Evolutionary conservation across 30 jellyfish, hydroid and myxozoan species (phyloP), one percentile per base, ranked within the genome.

Genomic region (Clytia hemisphaerica): DNA sequence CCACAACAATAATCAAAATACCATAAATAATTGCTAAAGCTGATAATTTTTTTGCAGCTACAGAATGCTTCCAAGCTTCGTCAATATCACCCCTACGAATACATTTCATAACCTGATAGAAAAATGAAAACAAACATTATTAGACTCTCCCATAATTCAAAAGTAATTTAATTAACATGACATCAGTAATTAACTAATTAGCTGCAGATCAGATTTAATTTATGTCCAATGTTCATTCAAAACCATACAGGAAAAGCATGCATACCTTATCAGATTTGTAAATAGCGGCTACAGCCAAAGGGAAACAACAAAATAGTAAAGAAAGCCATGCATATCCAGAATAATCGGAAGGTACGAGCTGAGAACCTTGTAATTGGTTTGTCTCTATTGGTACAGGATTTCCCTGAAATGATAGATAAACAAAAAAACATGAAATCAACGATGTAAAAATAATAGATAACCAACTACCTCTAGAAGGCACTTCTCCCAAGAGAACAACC

Each of bases 261-360:
- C 66, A 51, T 69, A 69, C 81, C 81, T 69, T 47, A 7, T 45
- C 48, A n/a, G 81, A 69, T 50, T 69, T 34, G 16, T 4, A 21
- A 4, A 69, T 50, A 12, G 81, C 81, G 25, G 38, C 45, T 2
- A 30, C 19, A 6, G 75, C 14, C 31, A 69, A 31, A 6, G 81
- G 81, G 29, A 45, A 28, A 18, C 81, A 69, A 53, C 81, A 69
- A 31, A 69, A 69, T 38, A 69, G 28, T 21, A 28, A 31, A 21
- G 81, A 69, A 70, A 69, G 57, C 81, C 81, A 69, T 6, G 81
- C 81, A 12, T 29, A 12, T 26, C 75, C 75, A 61, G 64, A 6
- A 61, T 61, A 37, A 1, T 61, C 64, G n/a, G n/a, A 16, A 18
- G 75, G 75, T 27, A 61, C 16, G 5, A 29, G 21, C 36, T 61